These are phyloP conservation scores for Enteromius argenteus DNA, from an alignment of 2,797 vertebrate species.

Conservation along the genomic window DNA sequence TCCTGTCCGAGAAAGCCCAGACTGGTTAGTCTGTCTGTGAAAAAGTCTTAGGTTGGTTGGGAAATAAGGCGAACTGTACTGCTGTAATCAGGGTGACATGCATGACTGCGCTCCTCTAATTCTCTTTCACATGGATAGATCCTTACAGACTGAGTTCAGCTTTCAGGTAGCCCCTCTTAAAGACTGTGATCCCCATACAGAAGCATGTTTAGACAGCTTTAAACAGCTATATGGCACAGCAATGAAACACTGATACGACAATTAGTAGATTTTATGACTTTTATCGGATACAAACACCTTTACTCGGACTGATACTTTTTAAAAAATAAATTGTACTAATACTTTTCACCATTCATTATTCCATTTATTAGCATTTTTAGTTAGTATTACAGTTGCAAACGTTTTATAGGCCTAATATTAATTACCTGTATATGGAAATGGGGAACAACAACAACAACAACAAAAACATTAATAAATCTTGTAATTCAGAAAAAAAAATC, in stretches of 20 bases:
- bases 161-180: slow-evolving; percentile 54
- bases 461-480: not conserved
- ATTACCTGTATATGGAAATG: not conserved
- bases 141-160: slow-evolving; percentile 49
- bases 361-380: not conserved
- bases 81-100: slow-evolving; percentile 62
- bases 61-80: slow-evolving; percentile 55
- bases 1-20: slow-evolving; percentile 29
- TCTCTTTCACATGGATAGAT: slow-evolving; percentile 56
- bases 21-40: slow-evolving; percentile 25
- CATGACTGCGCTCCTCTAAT: slow-evolving; percentile 61
- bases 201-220: slow-evolving; percentile 17
- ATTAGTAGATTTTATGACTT: slow-evolving; percentile 29
- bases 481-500: not conserved
- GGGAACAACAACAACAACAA: not conserved
- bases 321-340: no score
- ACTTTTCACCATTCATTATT: not conserved
- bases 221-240: slow-evolving; percentile 16
- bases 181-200: slow-evolving; percentile 12
- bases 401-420: not conserved
- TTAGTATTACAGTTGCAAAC: not conserved
- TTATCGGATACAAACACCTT: not conserved
- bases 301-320: not conserved
- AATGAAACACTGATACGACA: slow-evolving; percentile 45
- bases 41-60: slow-evolving; percentile 45